Base-by-base conservation (phyloP, 2,113 vertebrate genomes). In the Zonotrichia leucophrys region DNA sequence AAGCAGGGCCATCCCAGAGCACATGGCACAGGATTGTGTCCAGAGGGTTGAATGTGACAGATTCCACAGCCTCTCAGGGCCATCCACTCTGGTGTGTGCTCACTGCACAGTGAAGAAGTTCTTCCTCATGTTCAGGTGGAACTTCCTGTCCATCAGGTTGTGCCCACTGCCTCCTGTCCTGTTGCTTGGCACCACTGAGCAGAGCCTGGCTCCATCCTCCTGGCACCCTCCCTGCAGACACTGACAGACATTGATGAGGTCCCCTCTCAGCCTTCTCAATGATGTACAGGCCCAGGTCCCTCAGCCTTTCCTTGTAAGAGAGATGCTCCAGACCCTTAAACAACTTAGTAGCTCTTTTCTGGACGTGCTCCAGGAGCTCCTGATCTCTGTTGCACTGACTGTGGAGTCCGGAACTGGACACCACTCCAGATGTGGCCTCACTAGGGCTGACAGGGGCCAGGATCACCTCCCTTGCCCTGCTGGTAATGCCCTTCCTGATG, bases 51-150 rank as follows among this genome's bases (percentile, higher is more conserved):
- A 80, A 0, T 28, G 56, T 42, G 24, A 6, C 21, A 80, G 11
- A 56, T 31, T 50, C 22, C 14, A 42, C 15, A 22, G 3, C 11
- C 14, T 11, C 52, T 50, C 67, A 22, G 21, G 22, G 8, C 42
- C 27, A 58, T 42, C 42, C 9, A 13, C 58, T 42, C 42, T 0
- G 0, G 25, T 42, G 30, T 2, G 0, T 0, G 0, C 25, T 42
- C 35, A 49, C 11, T 49, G 21, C 21, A 80, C 42, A 37, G 23
- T 31, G 11, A 50, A 46, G 20, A 55, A 58, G 27, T 37, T 80
- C 31, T 35, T 56, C 58, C 25, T 42, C 7, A 19, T 15, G 5
- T 42, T 73, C 42, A n/a, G 37, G 27, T 12, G 2, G 28, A 70
- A 30, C 28, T 41, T 55, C 23, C 74, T n/a, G 19, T 30, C 19